Conservation (phyloP, 2,797 vertebrate species). For the Fistularia commersonii region DNA sequence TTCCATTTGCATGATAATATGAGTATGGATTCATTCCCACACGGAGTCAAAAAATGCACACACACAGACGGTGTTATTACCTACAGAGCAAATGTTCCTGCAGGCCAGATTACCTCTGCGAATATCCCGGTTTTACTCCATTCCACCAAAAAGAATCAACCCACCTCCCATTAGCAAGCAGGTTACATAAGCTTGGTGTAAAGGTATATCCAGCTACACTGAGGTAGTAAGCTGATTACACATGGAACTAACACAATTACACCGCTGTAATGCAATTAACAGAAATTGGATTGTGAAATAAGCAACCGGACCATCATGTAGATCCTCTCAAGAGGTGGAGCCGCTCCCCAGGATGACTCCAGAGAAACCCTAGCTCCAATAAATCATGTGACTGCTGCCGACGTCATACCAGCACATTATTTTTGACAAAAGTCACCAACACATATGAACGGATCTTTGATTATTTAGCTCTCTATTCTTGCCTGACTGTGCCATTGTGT, state of each 20-base stretch:
- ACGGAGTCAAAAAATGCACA: slow-evolving; percentile 4
- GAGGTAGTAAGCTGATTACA: slow-evolving; percentile 72
- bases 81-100: slow-evolving; percentile 40
- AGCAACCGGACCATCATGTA: slow-evolving; percentile 38
- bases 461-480: too few relatives aligned
- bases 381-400: slow-evolving; percentile 31
- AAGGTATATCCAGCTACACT: slow-evolving; percentile 62
- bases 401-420: slow-evolving; percentile 14
- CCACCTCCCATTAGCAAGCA: slow-evolving; percentile 41
- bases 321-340: slow-evolving; percentile 22
- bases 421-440: too few relatives aligned
- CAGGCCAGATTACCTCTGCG: slow-evolving; percentile 57
- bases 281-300: slow-evolving; percentile 57
- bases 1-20: slow-evolving; percentile 72
- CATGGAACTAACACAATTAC: slow-evolving; percentile 70
- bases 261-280: slow-evolving; percentile 61
- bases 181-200: slow-evolving; percentile 56
- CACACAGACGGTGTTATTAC: slow-evolving; percentile 41
- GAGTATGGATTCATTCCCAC: slow-evolving; percentile 35
- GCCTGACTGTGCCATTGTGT: too few relatives aligned
- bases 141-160: slow-evolving; percentile 53
- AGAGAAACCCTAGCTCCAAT: slow-evolving; percentile 13
- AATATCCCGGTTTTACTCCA: slow-evolving; percentile 44
- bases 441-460: too few relatives aligned
- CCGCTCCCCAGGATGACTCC: slow-evolving; percentile 17